A percentile compares a stretch with the other conserved stretches of the same genome.
Conservation (phyloP, 2,797 vertebrate genomes). For the Phalloptychus januarius region DNA sequence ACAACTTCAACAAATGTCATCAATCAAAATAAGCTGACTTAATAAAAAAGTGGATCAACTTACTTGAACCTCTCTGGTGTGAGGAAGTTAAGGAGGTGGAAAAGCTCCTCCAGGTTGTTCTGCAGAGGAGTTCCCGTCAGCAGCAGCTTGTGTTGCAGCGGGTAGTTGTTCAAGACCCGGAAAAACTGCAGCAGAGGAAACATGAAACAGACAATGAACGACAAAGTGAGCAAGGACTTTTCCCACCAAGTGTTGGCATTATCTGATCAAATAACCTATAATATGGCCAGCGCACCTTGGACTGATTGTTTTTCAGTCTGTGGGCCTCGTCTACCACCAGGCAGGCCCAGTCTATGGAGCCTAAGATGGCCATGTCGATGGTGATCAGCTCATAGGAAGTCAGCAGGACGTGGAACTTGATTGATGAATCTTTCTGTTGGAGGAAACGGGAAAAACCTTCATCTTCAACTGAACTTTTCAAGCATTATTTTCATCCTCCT, state of each 20-base stretch:
- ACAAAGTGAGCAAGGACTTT: neutral
- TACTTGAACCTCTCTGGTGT: conserved; percentile 97
- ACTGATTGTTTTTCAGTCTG: conserved; percentile 97
- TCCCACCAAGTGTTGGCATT: neutral
- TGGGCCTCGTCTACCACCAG: conserved; percentile 98
- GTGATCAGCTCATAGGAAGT: conserved; percentile 97
- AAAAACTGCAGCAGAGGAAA: conserved; percentile 85
- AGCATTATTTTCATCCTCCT: neutral
- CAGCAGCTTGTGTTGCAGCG: conserved; percentile 95
- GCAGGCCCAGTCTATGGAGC: conserved; percentile 98
- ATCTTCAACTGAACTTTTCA: neutral
- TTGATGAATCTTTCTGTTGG: conserved; percentile 92
- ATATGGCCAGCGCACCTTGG: conserved; percentile 82
- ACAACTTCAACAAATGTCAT: neutral
- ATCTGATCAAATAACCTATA: neutral
- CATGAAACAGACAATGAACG: neutral
- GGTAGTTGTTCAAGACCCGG: conserved; percentile 94
- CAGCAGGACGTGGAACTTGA: conserved; percentile 95
- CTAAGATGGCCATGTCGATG: conserved; percentile 94
- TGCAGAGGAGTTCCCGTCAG: conserved; percentile 96
- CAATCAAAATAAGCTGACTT: no score
- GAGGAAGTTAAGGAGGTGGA: conserved; percentile 97
- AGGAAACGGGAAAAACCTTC: neutral
- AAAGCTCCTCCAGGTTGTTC: conserved; percentile 97
- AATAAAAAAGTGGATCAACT: conserved; percentile 26